Percentiles rank a stretch among this genome's conserved stretches.
Conservation (phyloP, 2,797 vertebrate species). For the Triplophysa bombifrons region DNA sequence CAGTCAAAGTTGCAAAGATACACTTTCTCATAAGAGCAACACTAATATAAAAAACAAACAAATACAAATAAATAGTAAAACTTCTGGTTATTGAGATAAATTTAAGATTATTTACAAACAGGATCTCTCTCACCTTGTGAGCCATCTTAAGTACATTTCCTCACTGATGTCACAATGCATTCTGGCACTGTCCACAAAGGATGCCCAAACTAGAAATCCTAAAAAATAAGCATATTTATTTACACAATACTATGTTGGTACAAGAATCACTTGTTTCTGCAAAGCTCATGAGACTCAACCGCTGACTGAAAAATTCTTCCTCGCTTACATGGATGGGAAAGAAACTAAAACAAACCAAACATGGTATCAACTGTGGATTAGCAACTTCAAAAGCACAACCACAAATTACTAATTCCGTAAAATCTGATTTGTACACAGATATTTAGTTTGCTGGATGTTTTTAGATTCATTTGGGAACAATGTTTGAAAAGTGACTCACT, state of each 20-base stretch:
- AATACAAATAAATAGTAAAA: background rate
- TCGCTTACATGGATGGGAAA: slow-evolving; percentile 34
- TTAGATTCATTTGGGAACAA: slow-evolving; percentile 59
- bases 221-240: background rate
- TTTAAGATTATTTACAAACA: background rate
- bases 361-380: slow-evolving; percentile 38
- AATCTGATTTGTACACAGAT: slow-evolving; percentile 37
- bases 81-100: background rate
- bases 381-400: slow-evolving; percentile 32
- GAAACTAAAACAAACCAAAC: slow-evolving; percentile 43
- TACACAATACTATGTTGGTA: background rate
- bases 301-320: background rate
- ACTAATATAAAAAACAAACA: background rate
- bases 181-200: background rate
- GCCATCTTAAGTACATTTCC: background rate
- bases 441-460: slow-evolving; percentile 47
- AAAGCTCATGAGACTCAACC: background rate
- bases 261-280: background rate
- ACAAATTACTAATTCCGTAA: slow-evolving; percentile 36
- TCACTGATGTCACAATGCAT: background rate
- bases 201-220: background rate
- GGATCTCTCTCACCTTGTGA: too few relatives aligned
- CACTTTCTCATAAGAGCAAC: too few relatives aligned
- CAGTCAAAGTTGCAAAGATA: background rate
- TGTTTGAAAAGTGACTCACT: slow-evolving; percentile 67